Percentiles rank a stretch among this genome's conserved stretches.
These are phyloP conservation scores for Acanthaster planci DNA, from an alignment of 35 echinoderm and acorn worm genomes.

Conservation along the genomic window DNA sequence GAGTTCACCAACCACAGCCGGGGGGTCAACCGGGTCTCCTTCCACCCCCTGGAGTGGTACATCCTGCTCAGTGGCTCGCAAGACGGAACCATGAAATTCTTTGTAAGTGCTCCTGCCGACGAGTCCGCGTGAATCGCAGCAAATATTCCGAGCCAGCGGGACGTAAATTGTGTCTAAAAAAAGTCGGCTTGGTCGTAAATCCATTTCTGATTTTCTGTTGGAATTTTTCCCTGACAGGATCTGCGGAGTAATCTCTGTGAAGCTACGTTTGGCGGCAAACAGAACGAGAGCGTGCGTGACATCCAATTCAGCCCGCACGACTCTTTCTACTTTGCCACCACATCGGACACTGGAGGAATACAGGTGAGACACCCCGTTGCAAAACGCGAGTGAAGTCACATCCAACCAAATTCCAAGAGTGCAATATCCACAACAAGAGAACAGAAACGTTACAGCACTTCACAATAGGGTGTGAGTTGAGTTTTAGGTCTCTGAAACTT, in stretches of 20 bases:
- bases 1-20: conserved; percentile 83
- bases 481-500: no score
- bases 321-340: conserved; percentile 76
- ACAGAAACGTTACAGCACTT: no score
- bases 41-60: conserved; percentile 86
- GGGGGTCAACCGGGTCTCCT: conserved; percentile 90
- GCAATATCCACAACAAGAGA: no score
- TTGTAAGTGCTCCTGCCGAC: conserved; percentile 63
- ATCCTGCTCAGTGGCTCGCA: conserved; percentile 94
- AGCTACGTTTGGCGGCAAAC: conserved; percentile 52
- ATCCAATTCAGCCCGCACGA: conserved; percentile 84
- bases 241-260: conserved; percentile 65
- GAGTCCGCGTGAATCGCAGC: no score
- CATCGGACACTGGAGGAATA: conserved; percentile 81
- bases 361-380: conserved; percentile 54
- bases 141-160: not conserved
- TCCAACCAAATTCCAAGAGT: no score
- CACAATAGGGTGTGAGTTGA: no score
- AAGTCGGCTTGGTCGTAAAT: no score
- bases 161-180: not conserved
- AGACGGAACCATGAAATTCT: conserved; percentile 76
- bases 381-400: not conserved
- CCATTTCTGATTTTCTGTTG: no score
- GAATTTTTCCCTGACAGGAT: conserved; percentile 47
- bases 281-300: conserved; percentile 71